phyloP scores from a whole-genome alignment of 2,113 vertebrate genomes.

The Peromyscus californicus region DNA sequence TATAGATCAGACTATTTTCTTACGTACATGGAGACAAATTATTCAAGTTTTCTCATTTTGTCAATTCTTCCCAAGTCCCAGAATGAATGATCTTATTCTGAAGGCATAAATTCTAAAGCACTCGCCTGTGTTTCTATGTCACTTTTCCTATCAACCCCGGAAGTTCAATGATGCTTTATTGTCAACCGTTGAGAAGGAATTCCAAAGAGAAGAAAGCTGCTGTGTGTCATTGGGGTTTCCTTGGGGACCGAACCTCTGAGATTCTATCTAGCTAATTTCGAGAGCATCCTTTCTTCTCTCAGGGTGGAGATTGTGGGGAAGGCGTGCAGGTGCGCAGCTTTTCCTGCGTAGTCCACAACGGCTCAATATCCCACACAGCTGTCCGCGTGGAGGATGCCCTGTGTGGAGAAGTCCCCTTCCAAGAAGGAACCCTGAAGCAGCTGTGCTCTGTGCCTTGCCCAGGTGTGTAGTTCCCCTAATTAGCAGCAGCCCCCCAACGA shows the following conservation, averaged over 20 bases:
- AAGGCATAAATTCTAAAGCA: neutral
- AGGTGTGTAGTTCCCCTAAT: constrained; percentile 86
- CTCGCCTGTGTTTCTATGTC: constrained; percentile 37
- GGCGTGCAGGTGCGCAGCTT: constrained; percentile 92
- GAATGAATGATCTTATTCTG: constrained; percentile 21
- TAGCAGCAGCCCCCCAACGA: neutral
- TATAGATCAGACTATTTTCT: constrained; percentile 62
- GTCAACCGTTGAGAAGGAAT: neutral
- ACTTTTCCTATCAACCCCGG: neutral
- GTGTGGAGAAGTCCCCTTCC: constrained; percentile 89
- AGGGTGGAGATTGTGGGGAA: constrained; percentile 97
- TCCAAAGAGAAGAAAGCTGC: neutral
- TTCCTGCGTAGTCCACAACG: constrained; percentile 92
- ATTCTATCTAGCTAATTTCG: neutral
- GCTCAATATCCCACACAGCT: constrained; percentile 83
- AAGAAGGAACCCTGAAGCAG: constrained; percentile 87
- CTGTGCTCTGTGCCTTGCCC: constrained; percentile 95
- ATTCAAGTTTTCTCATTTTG: constrained; percentile 18
- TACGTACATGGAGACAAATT: constrained; percentile 36
- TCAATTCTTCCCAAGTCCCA: constrained; percentile 33
- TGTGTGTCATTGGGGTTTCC: neutral
- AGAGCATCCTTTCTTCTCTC: constrained; percentile 64
- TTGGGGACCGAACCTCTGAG: neutral
- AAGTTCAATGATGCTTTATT: neutral
- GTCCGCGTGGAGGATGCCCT: constrained; percentile 85